Evolutionary conservation across 2,888 invertebrate genomes (phyloP).

Genomic region (Trichogramma evanescens): DNA sequence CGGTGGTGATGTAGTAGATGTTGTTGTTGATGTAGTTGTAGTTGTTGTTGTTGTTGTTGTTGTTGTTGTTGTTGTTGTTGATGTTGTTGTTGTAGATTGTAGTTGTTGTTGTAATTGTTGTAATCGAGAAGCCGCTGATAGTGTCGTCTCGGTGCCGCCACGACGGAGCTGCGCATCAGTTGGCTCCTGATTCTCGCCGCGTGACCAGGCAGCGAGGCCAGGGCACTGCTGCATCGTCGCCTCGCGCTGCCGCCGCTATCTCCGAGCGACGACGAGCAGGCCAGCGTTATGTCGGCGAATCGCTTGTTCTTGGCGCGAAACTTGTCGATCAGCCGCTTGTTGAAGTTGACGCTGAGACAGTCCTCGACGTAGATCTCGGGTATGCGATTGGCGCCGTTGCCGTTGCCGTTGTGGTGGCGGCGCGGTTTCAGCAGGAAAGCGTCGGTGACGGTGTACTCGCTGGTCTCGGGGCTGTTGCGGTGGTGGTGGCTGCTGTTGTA

Average conservation of each 20-base stretch:
- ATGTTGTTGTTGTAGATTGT: too few species aligned
- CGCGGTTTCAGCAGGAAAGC: slow-evolving; percentile 33
- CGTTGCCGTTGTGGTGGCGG: slow-evolving; percentile 8
- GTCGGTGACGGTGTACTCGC: slow-evolving; percentile 41
- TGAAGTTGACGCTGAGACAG: slow-evolving; percentile 38
- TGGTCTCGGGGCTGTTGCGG: slow-evolving; percentile 33
- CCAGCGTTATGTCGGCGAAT: slow-evolving; percentile 23
- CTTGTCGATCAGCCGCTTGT: slow-evolving; percentile 36
- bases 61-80: too few species aligned
- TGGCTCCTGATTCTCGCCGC: slow-evolving; percentile 30
- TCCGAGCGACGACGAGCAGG: slow-evolving; percentile 10
- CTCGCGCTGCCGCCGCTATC: background rate
- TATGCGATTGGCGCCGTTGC: slow-evolving; percentile 28
- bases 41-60: too few species aligned
- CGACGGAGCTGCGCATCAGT: slow-evolving; percentile 27
- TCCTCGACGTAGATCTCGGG: slow-evolving; percentile 42
- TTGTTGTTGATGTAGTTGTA: background rate
- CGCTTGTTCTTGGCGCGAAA: slow-evolving; percentile 30
- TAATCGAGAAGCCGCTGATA: background rate
- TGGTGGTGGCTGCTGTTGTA: slow-evolving; percentile 39
- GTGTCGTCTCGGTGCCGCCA: background rate
- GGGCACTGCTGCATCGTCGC: background rate
- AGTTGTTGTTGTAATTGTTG: too few species aligned
- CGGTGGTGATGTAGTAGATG: background rate
- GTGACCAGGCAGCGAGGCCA: slow-evolving; percentile 7